Percentiles rank a stretch among this genome's conserved stretches.
Evolutionary conservation across 2,888 invertebrate species (phyloP).

Genomic region (Hetaerina titia): DNA sequence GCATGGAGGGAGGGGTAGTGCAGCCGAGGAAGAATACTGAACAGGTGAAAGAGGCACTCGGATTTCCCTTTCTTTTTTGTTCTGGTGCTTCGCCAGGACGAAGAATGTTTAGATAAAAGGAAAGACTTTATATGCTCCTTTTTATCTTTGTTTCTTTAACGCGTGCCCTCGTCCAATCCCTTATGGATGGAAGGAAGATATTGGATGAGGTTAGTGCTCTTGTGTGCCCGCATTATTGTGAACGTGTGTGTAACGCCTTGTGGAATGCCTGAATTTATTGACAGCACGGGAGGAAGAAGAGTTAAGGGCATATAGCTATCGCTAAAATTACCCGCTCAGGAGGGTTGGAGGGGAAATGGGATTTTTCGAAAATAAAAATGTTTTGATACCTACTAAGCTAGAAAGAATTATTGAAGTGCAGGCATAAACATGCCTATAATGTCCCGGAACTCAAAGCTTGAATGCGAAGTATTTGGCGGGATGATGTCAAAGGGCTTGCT

Average conservation of each 20-base stretch:
- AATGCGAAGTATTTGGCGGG: conserved; percentile 27
- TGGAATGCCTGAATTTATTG: conserved; percentile 50
- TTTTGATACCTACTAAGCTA: not conserved
- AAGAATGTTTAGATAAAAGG: conserved; percentile 42
- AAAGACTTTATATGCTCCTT: conserved; percentile 32
- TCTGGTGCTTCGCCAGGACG: conserved; percentile 34
- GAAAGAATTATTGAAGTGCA: conserved; percentile 30
- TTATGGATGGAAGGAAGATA: not conserved
- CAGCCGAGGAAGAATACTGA: not conserved
- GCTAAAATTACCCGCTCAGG: not conserved
- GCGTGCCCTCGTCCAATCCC: not conserved
- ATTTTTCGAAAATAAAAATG: conserved; percentile 28
- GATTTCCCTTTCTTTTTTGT: not conserved
- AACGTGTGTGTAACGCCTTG: not conserved
- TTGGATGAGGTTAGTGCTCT: conserved; percentile 34
- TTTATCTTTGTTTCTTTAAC: conserved; percentile 8
- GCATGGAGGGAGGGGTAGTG: not conserved
- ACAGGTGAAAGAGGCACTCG: conserved; percentile 32
- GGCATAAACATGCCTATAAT: conserved; percentile 32
- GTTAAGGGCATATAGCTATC: not conserved
- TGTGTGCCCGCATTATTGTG: conserved; percentile 2
- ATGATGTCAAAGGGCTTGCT: conserved; percentile 17
- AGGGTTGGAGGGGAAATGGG: conserved; percentile 1
- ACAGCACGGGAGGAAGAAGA: not conserved
- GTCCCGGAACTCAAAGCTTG: conserved; percentile 40